Base-by-base conservation (phyloP, 2,113 vertebrate genomes). In the Forbesichthys papilliferus region DNA sequence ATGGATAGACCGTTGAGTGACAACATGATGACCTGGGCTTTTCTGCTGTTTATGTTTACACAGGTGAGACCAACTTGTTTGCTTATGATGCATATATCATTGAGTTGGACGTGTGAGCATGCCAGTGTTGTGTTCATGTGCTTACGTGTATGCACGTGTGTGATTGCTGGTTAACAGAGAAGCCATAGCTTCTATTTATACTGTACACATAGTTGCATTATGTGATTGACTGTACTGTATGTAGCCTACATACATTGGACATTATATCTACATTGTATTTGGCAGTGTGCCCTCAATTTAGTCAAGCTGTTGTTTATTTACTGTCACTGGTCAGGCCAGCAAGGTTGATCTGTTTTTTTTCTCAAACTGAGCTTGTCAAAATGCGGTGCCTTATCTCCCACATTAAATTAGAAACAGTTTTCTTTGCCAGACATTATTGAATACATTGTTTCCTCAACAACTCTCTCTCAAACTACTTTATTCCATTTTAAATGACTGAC, bases 1-100 rank as follows among this genome's bases (percentile, higher is more conserved):
- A 92, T 92, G 91, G 88, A 91, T 18, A 83, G 78, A 80, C 71
- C 34, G 68, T 73, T 78, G 71, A 33, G 72, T 62, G 79, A 79
- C 75, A 74, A 72, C 42, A 71, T 78, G 54, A 66, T 74, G 3
- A 72, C 83, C 18, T 34, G 75, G 78, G 75, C 79, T 59, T 67
- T 86, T 4, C 87, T 93, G 83, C 75, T 92, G 66, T 88, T 78
- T 78, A 62, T 81, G 83, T 58, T 80, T n/a, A 68, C 86, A 61
- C 90, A 92, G 92, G 92, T 93, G 80, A 92, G 90, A 46, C 65
- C 67, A 51, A 20, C 3, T 58, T 55, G 48, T 54, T 56, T 53
- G 51, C 8, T 49, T 46, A 47, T 69, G 5, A 46, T 74, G 69
- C 9, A 61, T 33, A 5, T n/a, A 1, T 54, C 11, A 54, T 47